These are phyloP conservation scores for Potamarius usumacintae DNA, from an alignment of 2,113 vertebrate genomes.

Conservation along the genomic window DNA sequence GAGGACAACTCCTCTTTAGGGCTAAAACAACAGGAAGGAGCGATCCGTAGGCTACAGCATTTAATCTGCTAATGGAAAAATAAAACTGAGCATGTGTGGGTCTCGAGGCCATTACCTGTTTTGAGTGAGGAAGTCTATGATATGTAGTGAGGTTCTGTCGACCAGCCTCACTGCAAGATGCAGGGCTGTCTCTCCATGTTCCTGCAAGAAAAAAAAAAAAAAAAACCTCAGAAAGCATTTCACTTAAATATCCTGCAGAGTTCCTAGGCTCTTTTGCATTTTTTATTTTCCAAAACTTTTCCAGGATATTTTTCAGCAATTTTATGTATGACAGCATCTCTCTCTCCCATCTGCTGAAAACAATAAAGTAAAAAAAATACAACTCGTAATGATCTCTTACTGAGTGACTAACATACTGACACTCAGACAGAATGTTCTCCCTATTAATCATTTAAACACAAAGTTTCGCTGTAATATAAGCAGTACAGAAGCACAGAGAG, in stretches of 20 bases:
- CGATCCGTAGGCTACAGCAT: not conserved
- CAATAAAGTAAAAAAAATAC: not conserved
- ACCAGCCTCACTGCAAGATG: constrained; percentile 95
- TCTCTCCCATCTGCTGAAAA: not conserved
- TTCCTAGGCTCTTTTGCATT: not conserved
- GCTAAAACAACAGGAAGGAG: not conserved
- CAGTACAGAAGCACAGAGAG: not conserved
- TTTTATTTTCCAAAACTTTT: not conserved
- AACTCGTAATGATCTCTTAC: not conserved
- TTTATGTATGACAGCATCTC: not conserved
- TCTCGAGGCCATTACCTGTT: constrained; percentile 80
- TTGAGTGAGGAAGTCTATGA: constrained; percentile 95
- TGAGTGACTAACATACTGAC: not conserved
- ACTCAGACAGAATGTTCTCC: too few relatives aligned
- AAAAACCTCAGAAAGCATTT: not conserved
- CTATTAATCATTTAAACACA: not conserved
- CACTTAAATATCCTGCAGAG: not conserved
- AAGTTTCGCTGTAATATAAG: not conserved
- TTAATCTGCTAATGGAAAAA: not conserved
- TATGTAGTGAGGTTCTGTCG: constrained; percentile 94
- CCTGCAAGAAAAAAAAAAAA: constrained; percentile 68
- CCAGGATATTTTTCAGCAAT: not conserved
- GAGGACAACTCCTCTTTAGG: not conserved
- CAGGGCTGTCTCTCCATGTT: constrained; percentile 92
- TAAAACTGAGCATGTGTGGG: not conserved